phyloP scores from a whole-genome alignment of 2,113 vertebrate species.

The Scartelaos histophorus region DNA sequence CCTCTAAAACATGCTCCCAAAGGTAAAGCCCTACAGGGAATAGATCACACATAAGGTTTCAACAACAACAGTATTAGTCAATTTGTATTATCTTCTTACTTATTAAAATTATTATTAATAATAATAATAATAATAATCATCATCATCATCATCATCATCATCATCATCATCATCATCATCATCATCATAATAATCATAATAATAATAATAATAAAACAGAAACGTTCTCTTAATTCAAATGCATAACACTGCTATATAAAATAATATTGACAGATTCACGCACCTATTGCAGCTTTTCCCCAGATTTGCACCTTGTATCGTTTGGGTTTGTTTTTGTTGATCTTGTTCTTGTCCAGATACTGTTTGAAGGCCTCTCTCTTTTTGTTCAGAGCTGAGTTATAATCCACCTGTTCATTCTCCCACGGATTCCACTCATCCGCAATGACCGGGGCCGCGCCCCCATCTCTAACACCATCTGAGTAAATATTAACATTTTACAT shows the following conservation, averaged over 20 bases:
- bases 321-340: constrained; percentile 75
- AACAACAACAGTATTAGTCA: too few species aligned
- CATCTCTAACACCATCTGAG: constrained; percentile 62
- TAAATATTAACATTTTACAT: constrained; percentile 7
- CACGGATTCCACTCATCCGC: constrained; percentile 94
- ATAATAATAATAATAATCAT: too few species aligned
- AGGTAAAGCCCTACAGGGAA: constrained; percentile 85
- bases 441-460: constrained; percentile 50
- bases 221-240: background rate
- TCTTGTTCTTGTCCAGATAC: constrained; percentile 61
- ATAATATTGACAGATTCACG: background rate
- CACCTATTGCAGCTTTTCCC: constrained; percentile 97
- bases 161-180: too few species aligned
- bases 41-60: background rate
- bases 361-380: constrained; percentile 79
- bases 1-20: constrained; percentile 95
- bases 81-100: too few species aligned
- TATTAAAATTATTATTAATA: too few species aligned
- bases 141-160: too few species aligned
- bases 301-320: constrained; percentile 88
- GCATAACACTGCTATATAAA: background rate
- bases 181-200: too few species aligned
- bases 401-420: constrained; percentile 87
- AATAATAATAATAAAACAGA: too few species aligned
- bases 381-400: constrained; percentile 75